phyloP scores from a whole-genome alignment of 2,888 invertebrate genomes.

The Cerastis leucographa region DNA sequence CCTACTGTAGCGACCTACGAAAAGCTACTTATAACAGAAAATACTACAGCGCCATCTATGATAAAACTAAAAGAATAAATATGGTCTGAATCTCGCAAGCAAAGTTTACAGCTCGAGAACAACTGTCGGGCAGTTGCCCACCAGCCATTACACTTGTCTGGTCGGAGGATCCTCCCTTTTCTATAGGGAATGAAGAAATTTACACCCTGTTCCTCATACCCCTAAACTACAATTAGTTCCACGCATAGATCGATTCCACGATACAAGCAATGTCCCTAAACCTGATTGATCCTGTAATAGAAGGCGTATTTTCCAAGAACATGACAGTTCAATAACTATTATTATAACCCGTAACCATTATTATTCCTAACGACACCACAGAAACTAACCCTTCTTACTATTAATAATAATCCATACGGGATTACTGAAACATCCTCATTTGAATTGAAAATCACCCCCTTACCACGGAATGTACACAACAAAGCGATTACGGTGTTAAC shows the following conservation, averaged over 20 bases:
- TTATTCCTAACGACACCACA: conserved; percentile 15
- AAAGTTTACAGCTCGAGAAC: no score
- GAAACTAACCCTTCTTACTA: conserved; percentile 34
- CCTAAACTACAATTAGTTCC: not conserved
- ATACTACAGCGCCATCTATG: no score
- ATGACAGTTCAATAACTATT: not conserved
- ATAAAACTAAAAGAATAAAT: no score
- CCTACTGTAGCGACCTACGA: no score
- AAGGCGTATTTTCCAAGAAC: not conserved
- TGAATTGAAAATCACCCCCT: conserved; percentile 63
- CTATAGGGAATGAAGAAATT: no score
- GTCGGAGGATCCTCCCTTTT: no score
- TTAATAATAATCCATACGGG: conserved; percentile 53
- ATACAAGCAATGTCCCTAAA: not conserved
- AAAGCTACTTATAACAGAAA: no score
- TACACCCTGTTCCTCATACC: no score
- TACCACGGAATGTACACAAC: conserved; percentile 31
- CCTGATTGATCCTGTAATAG: not conserved
- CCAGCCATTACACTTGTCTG: no score
- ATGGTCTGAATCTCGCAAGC: no score
- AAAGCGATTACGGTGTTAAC: conserved; percentile 37
- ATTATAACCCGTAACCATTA: conserved; percentile 11
- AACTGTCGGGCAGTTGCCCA: no score
- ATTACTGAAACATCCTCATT: conserved; percentile 56
- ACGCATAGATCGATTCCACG: no score